Base-by-base conservation (phyloP, 2,888 invertebrate species). In the Xiphydria camelus region DNA sequence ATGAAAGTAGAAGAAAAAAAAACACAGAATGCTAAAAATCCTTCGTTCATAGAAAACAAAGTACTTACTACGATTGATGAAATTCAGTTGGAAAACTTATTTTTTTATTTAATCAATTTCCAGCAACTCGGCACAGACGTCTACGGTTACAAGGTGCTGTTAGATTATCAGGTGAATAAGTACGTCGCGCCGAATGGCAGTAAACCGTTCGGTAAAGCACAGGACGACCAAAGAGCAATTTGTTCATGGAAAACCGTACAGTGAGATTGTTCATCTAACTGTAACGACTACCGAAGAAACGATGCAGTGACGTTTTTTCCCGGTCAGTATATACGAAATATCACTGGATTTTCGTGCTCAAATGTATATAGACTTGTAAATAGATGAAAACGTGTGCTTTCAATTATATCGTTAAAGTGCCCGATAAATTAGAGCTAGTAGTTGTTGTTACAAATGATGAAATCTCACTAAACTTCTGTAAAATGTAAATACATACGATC, bases 41-140 rank as follows among this genome's bases (percentile, higher is more conserved):
- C 20, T 32, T 45, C 7, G 10, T 32, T 12, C 9, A 32, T 7
- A 10, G 10, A 10, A 34, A 34, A 18, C 4, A 17, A 3, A 15
- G 12, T 36, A 19, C 5, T 26, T 19, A 19, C n/a, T 19, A n/a
- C n/a, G n/a, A n/a, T n/a, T n/a, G 9, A 23, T 23, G 23, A 23
- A 23, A 32, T 12, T 7, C 14, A 21, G n/a, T 17, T 3, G 10
- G 14, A 4, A n/a, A 10, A 7, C 12, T 12, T 29, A 21, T 21
- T 38, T 23, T 29, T 45, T 35, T 39, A 33, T 14, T 35, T 34
- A 38, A 41, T 48, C 43, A 42, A 48, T 46, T 77, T 77, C 44
- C 78, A 92, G 88, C 92, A 93, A 88, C 81, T 93, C 20, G 90
- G 88, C 10, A 81, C 79, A 0, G 88, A 90, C 58, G 83, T 93